Evolutionary conservation across 2,888 invertebrate species (phyloP).

Genomic region (Drosophila histrio): DNA sequence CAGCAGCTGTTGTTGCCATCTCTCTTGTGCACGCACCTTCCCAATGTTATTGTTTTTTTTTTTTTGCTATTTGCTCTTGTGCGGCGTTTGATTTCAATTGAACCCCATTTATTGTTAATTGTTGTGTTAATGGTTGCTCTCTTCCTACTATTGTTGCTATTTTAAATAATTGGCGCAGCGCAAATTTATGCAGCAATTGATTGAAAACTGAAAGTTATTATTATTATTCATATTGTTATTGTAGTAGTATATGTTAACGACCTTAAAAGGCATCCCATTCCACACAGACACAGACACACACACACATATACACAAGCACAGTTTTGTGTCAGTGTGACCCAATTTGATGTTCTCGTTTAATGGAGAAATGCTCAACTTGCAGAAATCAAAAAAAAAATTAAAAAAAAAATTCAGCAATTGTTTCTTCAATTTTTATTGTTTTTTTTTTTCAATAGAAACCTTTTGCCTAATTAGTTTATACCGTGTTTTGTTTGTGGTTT

Average conservation of each 20-base stretch:
- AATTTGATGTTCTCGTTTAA: slow-evolving; percentile 23
- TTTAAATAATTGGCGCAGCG: slow-evolving; percentile 57
- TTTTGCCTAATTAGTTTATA: neutral
- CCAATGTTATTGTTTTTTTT: neutral
- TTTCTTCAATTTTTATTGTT: slow-evolving; percentile 3
- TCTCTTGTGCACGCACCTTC: slow-evolving; percentile 6
- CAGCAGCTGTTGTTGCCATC: slow-evolving; percentile 1
- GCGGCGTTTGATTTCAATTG: slow-evolving; percentile 62
- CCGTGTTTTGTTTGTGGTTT: neutral
- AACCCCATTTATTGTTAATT: slow-evolving; percentile 72
- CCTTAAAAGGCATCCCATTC: slow-evolving; percentile 27
- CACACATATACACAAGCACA: neutral
- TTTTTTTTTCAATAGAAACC: slow-evolving; percentile 2
- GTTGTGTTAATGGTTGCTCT: slow-evolving; percentile 48
- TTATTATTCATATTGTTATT: neutral
- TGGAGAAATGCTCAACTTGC: slow-evolving; percentile 16
- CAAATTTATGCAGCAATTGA: slow-evolving; percentile 56
- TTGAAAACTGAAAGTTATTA: slow-evolving; percentile 54
- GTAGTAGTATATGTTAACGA: slow-evolving; percentile 24
- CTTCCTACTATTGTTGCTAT: slow-evolving; percentile 19
- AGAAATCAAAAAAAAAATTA: slow-evolving; percentile 3
- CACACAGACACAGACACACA: slow-evolving; percentile 18
- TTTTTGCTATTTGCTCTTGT: slow-evolving; percentile 3
- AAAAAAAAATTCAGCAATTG: neutral
- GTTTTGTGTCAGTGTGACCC: slow-evolving; percentile 37